A percentile compares a stretch with the other conserved stretches of the same genome.
These are phyloP conservation scores for Diprion similis DNA, from an alignment of 1,140 invertebrate species.

Conservation along the genomic window DNA sequence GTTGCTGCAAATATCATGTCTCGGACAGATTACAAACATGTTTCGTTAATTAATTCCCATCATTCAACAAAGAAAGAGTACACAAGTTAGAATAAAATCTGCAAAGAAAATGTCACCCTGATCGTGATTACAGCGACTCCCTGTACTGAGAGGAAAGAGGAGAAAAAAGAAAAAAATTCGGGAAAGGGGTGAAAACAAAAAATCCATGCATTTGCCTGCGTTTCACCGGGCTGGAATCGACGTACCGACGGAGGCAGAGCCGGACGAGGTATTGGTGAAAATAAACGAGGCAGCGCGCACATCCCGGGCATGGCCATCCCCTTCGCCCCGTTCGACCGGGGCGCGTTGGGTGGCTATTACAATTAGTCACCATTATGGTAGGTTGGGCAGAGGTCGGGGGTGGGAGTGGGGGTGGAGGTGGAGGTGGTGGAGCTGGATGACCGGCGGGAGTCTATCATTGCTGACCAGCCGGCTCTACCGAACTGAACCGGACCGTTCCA, in stretches of 20 bases:
- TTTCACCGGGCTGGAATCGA: too few relatives aligned
- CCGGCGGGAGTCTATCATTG: constrained; percentile 33
- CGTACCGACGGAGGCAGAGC: neutral
- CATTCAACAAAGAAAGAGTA: too few relatives aligned
- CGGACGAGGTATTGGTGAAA: constrained; percentile 20
- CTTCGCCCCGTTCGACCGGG: neutral
- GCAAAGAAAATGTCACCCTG: too few relatives aligned
- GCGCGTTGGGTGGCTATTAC: constrained; percentile 31
- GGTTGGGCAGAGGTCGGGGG: constrained; percentile 20
- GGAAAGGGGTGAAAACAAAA: too few relatives aligned
- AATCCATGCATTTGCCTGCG: too few relatives aligned
- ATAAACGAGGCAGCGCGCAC: constrained; percentile 16
- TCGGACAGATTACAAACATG: too few relatives aligned
- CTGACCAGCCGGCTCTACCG: constrained; percentile 25
- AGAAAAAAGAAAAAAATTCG: too few relatives aligned
- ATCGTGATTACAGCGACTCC: too few relatives aligned
- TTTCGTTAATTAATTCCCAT: too few relatives aligned
- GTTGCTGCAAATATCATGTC: too few relatives aligned
- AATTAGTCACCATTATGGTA: constrained; percentile 35
- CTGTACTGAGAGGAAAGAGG: too few relatives aligned
- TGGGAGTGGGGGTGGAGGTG: constrained; percentile 11
- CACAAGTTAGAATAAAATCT: too few relatives aligned
- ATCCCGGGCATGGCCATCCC: neutral
- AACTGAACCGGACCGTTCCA: constrained; percentile 21
- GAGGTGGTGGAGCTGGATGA: constrained; percentile 9